Base-by-base conservation (phyloP, 1,140 invertebrate genomes). In the Heliconius himera region DNA sequence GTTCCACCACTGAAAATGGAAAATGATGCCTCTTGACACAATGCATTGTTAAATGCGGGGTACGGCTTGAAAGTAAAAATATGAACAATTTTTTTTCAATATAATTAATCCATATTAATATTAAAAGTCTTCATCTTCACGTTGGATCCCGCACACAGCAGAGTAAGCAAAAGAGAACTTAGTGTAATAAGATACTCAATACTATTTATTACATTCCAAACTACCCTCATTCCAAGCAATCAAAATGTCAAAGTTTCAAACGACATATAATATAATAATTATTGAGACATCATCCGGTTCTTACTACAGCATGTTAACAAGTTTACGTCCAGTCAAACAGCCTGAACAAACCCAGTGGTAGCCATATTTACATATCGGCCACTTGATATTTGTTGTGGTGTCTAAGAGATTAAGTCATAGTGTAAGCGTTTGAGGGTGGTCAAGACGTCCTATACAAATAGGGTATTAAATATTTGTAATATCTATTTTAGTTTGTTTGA, bases 281-380 rank as follows among this genome's bases (percentile, higher is more conserved):
- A 66, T 66, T 29, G 13, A 26, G 60, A 66, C 22, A 22, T 66
- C 11, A 66, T 66, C 4, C 8, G 22, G 22, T 4, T 66, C 60
- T 26, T 16, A 20, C n/a, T 51, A 0, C 49, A 56, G 60, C 60
- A 66, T 66, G 11, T 66, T 66, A 66, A 26, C 60, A 16, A 66
- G 60, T 66, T 66, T 66, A 41, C 4, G 60, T 72, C 76, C 54
- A 73, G 70, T 51, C 70, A 73, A 77, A 79, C 79, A 78, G 77
- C 81, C 82, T 79, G 74, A 76, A 70, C 74, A 84, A 80, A 80
- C 78, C 76, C 70, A 33, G 70, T 33, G 16, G 70, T n/a, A 26
- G 46, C 26, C 6, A 70, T 84, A 80, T 83, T 84, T 83, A 77
- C 81, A 73, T 80, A 84, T 81, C 83, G 83, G 81, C 80, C 83